Evolutionary conservation across 2,888 invertebrate species (phyloP).

Genomic region (Noctua pronuba): DNA sequence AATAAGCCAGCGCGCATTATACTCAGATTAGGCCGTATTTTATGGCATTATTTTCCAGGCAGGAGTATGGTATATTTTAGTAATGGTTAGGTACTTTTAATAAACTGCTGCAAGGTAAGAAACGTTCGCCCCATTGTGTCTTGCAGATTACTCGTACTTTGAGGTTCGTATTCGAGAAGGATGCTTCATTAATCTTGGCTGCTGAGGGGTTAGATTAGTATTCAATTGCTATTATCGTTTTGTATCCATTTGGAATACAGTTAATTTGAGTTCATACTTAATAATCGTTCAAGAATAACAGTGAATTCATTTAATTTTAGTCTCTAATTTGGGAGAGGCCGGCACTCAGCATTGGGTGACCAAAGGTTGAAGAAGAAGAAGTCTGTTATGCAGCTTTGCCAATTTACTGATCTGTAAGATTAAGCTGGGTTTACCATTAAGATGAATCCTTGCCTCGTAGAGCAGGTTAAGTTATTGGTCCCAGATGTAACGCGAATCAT

Average conservation of each 20-base stretch:
- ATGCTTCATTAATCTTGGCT: not conserved
- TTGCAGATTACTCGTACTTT: not conserved
- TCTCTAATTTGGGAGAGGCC: not conserved
- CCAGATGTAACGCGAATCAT: not conserved
- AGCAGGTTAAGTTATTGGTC: constrained; percentile 9
- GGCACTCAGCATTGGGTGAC: not conserved
- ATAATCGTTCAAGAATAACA: not conserved
- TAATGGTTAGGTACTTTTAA: constrained; percentile 11
- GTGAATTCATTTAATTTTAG: not conserved
- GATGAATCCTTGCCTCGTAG: not conserved
- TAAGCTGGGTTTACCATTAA: not conserved
- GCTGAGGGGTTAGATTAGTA: not conserved
- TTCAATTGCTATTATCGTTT: not conserved
- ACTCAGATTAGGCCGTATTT: constrained; percentile 45
- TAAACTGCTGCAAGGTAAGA: not conserved
- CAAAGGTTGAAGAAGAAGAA: not conserved
- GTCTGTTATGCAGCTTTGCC: not conserved
- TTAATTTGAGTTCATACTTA: not conserved
- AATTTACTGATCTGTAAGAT: not conserved
- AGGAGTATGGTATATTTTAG: constrained; percentile 10
- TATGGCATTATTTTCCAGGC: constrained; percentile 29
- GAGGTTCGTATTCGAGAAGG: not conserved
- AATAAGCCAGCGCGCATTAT: constrained; percentile 50
- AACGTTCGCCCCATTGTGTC: not conserved
- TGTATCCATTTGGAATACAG: not conserved